Percentiles rank a stretch among this genome's conserved stretches.
Evolutionary conservation across 2,113 vertebrate genomes (phyloP).

Genomic region (Sclerurus mexicanus): DNA sequence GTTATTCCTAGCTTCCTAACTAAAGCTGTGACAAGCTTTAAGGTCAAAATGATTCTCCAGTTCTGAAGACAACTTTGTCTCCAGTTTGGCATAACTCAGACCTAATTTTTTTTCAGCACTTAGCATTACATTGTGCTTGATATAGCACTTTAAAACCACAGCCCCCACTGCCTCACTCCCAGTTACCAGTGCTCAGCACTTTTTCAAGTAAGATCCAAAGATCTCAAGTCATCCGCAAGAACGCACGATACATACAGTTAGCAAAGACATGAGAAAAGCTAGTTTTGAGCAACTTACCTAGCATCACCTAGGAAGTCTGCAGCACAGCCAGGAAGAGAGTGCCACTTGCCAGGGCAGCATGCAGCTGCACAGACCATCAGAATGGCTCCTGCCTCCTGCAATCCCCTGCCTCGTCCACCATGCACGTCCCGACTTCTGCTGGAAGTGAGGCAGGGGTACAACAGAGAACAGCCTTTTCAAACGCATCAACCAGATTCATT

Average conservation of each 20-base stretch:
- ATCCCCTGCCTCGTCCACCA: background rate
- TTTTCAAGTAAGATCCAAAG: background rate
- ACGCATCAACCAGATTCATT: constrained; percentile 22
- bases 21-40: background rate
- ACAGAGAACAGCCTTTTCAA: background rate
- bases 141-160: background rate
- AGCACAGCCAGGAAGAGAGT: background rate
- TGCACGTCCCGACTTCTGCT: background rate
- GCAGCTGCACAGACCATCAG: background rate
- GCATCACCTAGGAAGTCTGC: constrained; percentile 42
- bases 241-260: background rate
- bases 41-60: background rate
- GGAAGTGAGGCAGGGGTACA: constrained; percentile 41
- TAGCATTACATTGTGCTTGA: background rate
- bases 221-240: background rate
- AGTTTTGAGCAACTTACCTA: background rate
- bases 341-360: background rate
- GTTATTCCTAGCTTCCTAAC: background rate
- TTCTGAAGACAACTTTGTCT: background rate
- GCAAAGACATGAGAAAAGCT: background rate
- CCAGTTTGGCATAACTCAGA: background rate
- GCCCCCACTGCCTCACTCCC: background rate
- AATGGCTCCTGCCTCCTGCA: background rate
- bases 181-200: background rate
- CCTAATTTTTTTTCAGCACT: background rate